Evolutionary conservation across 2,797 vertebrate genomes (phyloP), one percentile per base, ranked within the genome.

Genomic region (Galago senegalensis): DNA sequence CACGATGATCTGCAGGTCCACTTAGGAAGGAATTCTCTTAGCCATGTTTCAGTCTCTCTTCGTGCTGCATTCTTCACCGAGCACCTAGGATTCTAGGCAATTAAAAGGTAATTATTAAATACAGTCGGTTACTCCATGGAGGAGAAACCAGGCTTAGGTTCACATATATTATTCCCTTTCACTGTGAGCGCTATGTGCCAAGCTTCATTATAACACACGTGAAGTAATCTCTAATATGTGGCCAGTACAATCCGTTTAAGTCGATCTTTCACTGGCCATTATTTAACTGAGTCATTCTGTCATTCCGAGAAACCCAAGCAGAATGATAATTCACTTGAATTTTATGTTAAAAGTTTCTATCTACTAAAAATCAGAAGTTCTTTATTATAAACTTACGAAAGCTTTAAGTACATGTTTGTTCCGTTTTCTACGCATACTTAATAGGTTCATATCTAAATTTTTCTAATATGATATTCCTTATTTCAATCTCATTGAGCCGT

Each of bases 221-320:
- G 2, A 79, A 29, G 77, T 73, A 16, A 84, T 80, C 21, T 90
- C 5, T 83, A 89, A 27, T 43, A 60, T 60, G 18, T 79, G 40
- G 12, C 23, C 34, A 76, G 49, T 75, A 3, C 10, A 87, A 37
- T 92, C 23, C 81, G 31, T 81, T 95, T 63, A 69, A 92, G 49
- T 2, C 27, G 1, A 2, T 6, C 3, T 25, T 34, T 2, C 7
- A 27, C 34, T 23, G 3, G 29, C 31, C 7, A 3, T 67, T 34
- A 27, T 69, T 69, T 83, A 81, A 53, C 43, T 91, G 20, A 27
- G 25, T 86, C 23, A 73, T 67, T 85, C 7, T 40, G 0, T 72
- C 58, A 91, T 34, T 87, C 21, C 89, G 46, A 58, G 34, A 67
- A 75, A 84, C n/a, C 2, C 16, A 67, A 63, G 61, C 1, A 81